Conservation (phyloP, 2,797 vertebrate genomes). For the Enteromius anoplus region DNA sequence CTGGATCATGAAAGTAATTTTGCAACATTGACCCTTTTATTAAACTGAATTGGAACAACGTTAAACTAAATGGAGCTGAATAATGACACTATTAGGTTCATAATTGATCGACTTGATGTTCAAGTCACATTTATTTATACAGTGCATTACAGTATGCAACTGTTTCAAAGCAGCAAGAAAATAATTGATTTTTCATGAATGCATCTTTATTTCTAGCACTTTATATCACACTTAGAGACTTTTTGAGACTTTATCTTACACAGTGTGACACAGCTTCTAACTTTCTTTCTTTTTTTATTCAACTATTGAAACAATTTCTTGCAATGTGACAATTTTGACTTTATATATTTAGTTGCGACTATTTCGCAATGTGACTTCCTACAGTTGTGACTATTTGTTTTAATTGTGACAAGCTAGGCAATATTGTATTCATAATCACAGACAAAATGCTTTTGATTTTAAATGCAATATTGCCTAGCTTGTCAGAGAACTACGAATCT, state of each 20-base stretch:
- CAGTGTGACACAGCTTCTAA: not conserved
- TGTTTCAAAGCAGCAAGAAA: not conserved
- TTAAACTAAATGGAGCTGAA: not conserved
- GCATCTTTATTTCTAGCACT: not conserved
- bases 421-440: too few relatives aligned
- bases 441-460: too few relatives aligned
- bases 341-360: not conserved
- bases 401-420: too few relatives aligned
- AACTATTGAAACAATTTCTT: not conserved
- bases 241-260: not conserved
- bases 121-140: too few relatives aligned
- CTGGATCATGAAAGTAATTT: not conserved
- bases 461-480: too few relatives aligned
- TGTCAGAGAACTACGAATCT: too few relatives aligned
- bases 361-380: not conserved
- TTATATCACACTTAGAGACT: not conserved
- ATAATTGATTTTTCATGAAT: not conserved
- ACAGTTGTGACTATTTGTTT: not conserved
- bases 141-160: not conserved
- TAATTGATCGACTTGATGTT: not conserved
- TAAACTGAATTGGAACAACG: not conserved
- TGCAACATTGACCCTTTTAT: not conserved
- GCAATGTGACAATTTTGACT: not conserved
- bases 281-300: too few relatives aligned
- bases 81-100: not conserved